Evolutionary conservation across 2,797 vertebrate genomes (phyloP).

Genomic region (Molossus alvarezi): DNA sequence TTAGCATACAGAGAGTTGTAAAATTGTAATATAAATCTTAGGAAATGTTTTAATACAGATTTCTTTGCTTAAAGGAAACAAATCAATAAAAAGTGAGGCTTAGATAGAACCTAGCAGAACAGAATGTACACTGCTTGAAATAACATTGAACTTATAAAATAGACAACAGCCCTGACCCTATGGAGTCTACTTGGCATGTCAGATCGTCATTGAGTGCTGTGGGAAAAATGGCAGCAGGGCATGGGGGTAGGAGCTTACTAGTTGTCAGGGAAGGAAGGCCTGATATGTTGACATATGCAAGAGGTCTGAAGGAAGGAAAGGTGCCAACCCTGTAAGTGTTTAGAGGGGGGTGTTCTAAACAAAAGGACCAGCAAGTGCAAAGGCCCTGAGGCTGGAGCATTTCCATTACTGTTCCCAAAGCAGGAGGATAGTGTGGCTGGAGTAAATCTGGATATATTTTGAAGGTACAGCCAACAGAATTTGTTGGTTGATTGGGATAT

Average conservation of each 20-base stretch:
- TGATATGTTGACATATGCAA: background rate
- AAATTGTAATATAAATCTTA: background rate
- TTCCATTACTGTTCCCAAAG: no score
- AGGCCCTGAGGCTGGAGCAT: no score
- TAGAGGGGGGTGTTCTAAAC: background rate
- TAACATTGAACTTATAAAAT: background rate
- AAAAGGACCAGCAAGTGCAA: no score
- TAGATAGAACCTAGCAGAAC: background rate
- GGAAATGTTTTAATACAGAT: slow-evolving; percentile 37
- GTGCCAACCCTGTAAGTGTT: no score
- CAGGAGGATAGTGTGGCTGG: no score
- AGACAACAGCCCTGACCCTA: background rate
- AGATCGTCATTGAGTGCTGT: background rate
- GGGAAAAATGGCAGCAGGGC: background rate
- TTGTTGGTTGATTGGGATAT: background rate
- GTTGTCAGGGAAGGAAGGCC: background rate
- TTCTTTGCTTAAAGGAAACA: slow-evolving; percentile 44
- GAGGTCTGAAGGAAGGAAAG: background rate
- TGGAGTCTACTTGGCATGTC: background rate
- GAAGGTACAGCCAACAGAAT: background rate
- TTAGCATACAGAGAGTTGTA: background rate
- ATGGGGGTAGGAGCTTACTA: background rate
- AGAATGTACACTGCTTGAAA: background rate
- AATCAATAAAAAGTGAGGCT: background rate
- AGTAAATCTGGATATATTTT: no score